A percentile compares a stretch with the other conserved stretches of the same genome.
These are phyloP conservation scores for Diorhabda elongata DNA, from an alignment of 1,140 invertebrate genomes.

Conservation along the genomic window DNA sequence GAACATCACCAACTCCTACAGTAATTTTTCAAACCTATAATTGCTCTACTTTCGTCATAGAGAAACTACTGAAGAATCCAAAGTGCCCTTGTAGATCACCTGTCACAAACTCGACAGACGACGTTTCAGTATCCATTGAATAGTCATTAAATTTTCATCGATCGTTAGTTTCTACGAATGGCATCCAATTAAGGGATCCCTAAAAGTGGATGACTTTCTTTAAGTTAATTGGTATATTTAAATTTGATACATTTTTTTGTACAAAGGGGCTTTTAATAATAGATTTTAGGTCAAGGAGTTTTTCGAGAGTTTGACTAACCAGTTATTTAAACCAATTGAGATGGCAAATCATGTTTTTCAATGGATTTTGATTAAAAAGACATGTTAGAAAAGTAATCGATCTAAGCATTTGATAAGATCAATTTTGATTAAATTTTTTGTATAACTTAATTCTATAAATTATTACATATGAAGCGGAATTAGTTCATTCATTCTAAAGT, in stretches of 20 bases:
- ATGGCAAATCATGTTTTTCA: too few relatives aligned
- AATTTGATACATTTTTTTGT: background rate
- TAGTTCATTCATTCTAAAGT: too few relatives aligned
- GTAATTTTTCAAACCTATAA: constrained; percentile 1
- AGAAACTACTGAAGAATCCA: background rate
- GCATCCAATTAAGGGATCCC: background rate
- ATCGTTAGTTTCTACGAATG: constrained; percentile 2
- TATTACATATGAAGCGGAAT: too few relatives aligned
- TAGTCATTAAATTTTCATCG: constrained; percentile 3
- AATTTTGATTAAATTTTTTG: too few relatives aligned
- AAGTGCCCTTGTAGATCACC: constrained; percentile 1
- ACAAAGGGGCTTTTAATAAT: background rate
- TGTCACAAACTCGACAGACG: background rate
- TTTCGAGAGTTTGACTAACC: background rate
- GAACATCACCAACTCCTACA: background rate
- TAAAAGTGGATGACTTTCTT: background rate
- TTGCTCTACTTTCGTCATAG: background rate
- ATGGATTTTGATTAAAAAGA: too few relatives aligned
- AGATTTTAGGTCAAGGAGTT: background rate
- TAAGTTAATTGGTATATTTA: constrained; percentile 1
- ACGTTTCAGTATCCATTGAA: constrained; percentile 2
- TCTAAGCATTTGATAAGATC: too few relatives aligned
- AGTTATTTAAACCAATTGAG: too few relatives aligned
- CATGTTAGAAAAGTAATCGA: too few relatives aligned
- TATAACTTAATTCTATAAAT: too few relatives aligned